Evolutionary conservation across 23 tunicate genomes (phyloP), one percentile per base, ranked within the genome.

Genomic region (Corella eumyota): DNA sequence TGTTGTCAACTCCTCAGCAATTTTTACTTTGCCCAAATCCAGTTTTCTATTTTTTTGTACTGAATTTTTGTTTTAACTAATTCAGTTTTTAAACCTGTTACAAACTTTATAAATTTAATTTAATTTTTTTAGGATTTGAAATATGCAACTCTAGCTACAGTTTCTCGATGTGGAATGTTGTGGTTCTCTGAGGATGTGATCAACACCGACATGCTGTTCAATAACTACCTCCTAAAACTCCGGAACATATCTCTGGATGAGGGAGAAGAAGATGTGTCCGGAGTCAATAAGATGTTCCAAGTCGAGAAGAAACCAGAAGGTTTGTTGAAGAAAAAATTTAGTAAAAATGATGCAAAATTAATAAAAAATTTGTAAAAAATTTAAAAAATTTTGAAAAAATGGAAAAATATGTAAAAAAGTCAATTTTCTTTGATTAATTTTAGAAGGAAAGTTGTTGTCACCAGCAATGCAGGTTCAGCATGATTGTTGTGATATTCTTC

Each of bases 101-200:
- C n/a, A n/a, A n/a, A n/a, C n/a, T n/a, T n/a, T 54, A n/a, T 17
- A 1, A 30, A 2, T 1, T 13, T 15, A 59, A 13, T 30, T 28
- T 38, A 59, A 24, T 15, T 62, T 36, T 30, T 32, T 30, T 58
- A 92, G 92, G 82, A 92, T 72, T 46, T 92, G 80, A 83, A 77
- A 67, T 92, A 83, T 58, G 98, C 98, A 23, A 92, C 98, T 2
- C 52, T 92, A 45, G 98, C 98, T 25, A 92, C 98, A 9, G 98
- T 92, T 2, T 92, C 98, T 9, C 80, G 98, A 6, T 92, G 98
- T 55, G 98, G 98, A 29, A 92, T 92, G 98, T 58, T 92, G 61
- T 92, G 98, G 98, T 92, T 92, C 67, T 76, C 87, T 24, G 75
- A 83, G 27, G 98, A 92, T 49, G 93, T 92, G 30, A 29, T 92